Percentiles rank a stretch among this genome's conserved stretches.
These are phyloP conservation scores for Beroe forskalii DNA, from an alignment of 37 sponge, comb jelly and placozoan species.

Conservation along the genomic window DNA sequence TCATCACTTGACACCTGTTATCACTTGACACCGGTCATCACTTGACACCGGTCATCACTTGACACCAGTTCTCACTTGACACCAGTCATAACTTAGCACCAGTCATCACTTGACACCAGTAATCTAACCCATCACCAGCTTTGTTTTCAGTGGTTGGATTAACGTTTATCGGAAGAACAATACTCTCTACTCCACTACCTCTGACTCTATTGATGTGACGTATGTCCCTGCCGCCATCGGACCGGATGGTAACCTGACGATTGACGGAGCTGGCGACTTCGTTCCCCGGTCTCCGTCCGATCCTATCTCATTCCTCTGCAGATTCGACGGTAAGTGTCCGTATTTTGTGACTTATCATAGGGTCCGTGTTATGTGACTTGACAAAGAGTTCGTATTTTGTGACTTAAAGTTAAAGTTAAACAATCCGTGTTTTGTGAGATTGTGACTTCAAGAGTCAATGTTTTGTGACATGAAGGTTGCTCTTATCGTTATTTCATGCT, in stretches of 20 bases:
- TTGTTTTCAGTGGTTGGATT: constrained; percentile 27
- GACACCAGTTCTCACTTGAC: not conserved
- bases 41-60: not conserved
- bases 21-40: no score
- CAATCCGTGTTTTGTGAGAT: no score
- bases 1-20: no score
- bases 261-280: constrained; percentile 3
- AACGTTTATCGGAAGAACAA: constrained; percentile 21
- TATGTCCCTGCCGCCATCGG: constrained; percentile 5
- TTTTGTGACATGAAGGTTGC: no score
- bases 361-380: no score
- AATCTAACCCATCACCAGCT: not conserved
- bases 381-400: no score
- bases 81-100: not conserved
- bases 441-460: no score
- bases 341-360: no score
- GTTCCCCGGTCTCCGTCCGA: not conserved
- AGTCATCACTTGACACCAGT: not conserved
- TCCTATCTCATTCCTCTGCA: constrained; percentile 4
- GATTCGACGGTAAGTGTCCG: constrained; percentile 39
- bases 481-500: no score
- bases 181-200: constrained; percentile 13
- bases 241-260: constrained; percentile 44
- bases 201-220: not conserved
- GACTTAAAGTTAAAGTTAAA: no score